Evolutionary conservation across 2,797 vertebrate species (phyloP).

Genomic region (Xenops minutus): DNA sequence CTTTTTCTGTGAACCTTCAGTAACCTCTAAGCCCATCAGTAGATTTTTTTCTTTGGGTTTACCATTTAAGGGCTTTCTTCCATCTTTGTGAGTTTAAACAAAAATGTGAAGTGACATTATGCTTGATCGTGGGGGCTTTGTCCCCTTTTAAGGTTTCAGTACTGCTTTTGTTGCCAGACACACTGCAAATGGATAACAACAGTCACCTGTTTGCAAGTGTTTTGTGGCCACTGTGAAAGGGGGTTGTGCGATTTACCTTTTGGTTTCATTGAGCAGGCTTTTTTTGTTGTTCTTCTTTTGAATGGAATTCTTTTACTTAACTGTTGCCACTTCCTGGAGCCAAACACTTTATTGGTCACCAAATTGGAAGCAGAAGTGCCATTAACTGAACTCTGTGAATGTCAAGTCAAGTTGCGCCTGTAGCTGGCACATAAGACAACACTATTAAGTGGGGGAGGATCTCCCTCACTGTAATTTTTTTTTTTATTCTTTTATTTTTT

Average conservation of each 20-base stretch:
- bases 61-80: conserved; percentile 46
- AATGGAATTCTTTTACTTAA: conserved; percentile 41
- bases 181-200: background rate
- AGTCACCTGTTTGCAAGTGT: background rate
- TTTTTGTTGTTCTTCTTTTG: background rate
- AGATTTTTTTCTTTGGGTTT: conserved; percentile 46
- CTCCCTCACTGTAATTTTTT: background rate
- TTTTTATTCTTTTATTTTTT: background rate
- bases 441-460: background rate
- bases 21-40: conserved; percentile 5
- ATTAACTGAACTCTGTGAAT: conserved; percentile 71
- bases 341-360: conserved; percentile 61
- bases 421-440: conserved; percentile 56
- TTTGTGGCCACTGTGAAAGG: background rate
- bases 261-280: background rate
- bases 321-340: conserved; percentile 65
- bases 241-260: background rate
- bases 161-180: background rate
- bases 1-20: conserved; percentile 15
- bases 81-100: conserved; percentile 40
- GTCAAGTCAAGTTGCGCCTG: conserved; percentile 55
- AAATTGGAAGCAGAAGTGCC: conserved; percentile 75
- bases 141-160: background rate
- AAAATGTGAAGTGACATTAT: conserved; percentile 46
- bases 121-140: background rate